These are phyloP conservation scores for Hiodon tergisus DNA, from an alignment of 2,113 vertebrate species.

Conservation along the genomic window DNA sequence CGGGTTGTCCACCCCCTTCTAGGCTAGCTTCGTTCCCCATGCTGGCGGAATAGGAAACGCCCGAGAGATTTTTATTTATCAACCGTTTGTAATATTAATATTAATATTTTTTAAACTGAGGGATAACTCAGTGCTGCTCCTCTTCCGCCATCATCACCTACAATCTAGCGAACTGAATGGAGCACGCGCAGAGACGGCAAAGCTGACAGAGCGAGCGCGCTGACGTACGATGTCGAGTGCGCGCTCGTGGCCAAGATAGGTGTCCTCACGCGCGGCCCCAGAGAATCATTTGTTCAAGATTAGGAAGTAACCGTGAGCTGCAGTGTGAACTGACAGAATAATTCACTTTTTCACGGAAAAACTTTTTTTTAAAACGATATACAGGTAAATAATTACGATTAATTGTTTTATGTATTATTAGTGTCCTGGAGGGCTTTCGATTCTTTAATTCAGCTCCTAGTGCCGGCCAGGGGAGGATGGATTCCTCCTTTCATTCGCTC, in stretches of 20 bases:
- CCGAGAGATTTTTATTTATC: conserved; percentile 22
- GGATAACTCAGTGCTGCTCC: conserved; percentile 58
- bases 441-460: too few species aligned
- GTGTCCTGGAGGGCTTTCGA: too few species aligned
- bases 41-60: conserved; percentile 48
- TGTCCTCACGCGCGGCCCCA: too few species aligned
- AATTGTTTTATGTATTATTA: too few species aligned
- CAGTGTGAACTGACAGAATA: neutral
- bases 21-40: conserved; percentile 75
- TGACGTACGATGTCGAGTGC: conserved; percentile 44
- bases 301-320: neutral
- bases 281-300: too few species aligned
- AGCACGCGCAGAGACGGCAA: conserved; percentile 34
- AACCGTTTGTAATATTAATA: conserved; percentile 9
- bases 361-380: too few species aligned
- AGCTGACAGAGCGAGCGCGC: conserved; percentile 26
- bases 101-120: conserved; percentile 24
- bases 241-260: conserved; percentile 5
- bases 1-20: conserved; percentile 62
- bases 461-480: too few species aligned
- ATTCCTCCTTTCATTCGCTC: too few species aligned
- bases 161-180: conserved; percentile 30
- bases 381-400: too few species aligned
- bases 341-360: too few species aligned
- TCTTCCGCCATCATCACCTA: conserved; percentile 62